Conservation (phyloP, 2,797 vertebrate genomes). For the Lacerta bilineata region DNA sequence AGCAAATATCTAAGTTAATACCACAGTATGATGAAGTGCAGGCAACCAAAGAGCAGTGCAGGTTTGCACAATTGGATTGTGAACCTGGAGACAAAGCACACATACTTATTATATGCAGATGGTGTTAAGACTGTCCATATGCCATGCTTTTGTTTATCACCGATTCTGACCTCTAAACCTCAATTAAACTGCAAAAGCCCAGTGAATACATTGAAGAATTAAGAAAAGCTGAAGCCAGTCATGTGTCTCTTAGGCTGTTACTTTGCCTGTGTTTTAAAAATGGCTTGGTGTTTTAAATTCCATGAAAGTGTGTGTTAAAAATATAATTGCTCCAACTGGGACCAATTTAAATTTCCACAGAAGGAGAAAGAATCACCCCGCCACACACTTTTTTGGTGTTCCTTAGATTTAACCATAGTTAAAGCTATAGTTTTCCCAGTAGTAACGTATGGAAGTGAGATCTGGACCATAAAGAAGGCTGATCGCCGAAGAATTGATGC, state of each 20-base stretch:
- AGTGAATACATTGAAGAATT: constrained; percentile 68
- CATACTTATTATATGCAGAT: constrained; percentile 58
- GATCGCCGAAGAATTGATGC: too few species aligned
- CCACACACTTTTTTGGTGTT: constrained; percentile 49
- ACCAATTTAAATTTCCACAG: constrained; percentile 33
- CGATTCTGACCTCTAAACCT: constrained; percentile 75
- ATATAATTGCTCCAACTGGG: constrained; percentile 47
- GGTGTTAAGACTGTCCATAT: constrained; percentile 69
- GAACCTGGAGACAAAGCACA: constrained; percentile 64
- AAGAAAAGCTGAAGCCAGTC: constrained; percentile 69
- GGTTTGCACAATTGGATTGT: constrained; percentile 49
- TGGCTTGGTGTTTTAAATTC: constrained; percentile 46
- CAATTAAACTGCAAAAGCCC: constrained; percentile 73
- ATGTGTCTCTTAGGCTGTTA: constrained; percentile 18
- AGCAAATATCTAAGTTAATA: constrained; percentile 51
- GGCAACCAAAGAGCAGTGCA: constrained; percentile 27
- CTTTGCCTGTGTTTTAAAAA: constrained; percentile 22
- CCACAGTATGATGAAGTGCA: constrained; percentile 59
- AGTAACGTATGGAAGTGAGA: too few species aligned
- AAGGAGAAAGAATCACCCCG: constrained; percentile 26
- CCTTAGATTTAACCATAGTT: constrained; percentile 1
- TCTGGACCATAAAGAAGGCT: too few species aligned
- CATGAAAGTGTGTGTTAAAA: constrained; percentile 41
- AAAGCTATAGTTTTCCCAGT: too few species aligned
- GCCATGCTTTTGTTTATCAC: constrained; percentile 71